Conservation (phyloP, 2,113 vertebrate species). For the Melanerpes aurifrons region DNA sequence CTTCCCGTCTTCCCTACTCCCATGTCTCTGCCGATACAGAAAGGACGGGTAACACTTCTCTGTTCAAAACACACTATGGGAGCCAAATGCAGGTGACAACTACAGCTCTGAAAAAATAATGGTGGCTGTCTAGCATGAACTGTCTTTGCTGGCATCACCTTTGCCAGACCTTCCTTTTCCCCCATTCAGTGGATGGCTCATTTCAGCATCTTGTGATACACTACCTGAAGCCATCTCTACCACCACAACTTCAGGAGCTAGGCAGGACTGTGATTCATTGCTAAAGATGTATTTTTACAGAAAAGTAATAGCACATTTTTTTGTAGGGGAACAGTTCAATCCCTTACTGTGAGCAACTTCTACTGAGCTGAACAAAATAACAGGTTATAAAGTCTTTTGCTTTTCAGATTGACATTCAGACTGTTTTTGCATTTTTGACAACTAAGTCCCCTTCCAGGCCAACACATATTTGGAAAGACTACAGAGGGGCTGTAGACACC, state of each 20-base stretch:
- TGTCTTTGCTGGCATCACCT: not conserved
- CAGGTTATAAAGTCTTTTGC: not conserved
- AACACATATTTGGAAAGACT: not conserved
- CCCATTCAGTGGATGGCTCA: not conserved
- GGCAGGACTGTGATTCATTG: not conserved
- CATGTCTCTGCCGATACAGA: not conserved
- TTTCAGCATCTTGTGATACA: not conserved
- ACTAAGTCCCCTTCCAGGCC: not conserved
- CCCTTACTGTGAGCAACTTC: not conserved
- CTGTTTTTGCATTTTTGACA: constrained; percentile 3
- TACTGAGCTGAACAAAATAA: not conserved
- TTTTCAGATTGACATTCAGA: not conserved
- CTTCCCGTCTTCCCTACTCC: not conserved
- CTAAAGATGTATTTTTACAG: not conserved
- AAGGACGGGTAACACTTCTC: not conserved
- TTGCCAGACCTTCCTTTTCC: not conserved
- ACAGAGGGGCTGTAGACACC: not conserved
- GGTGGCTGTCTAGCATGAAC: not conserved
- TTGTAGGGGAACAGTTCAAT: not conserved
- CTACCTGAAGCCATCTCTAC: not conserved
- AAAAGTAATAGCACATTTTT: not conserved
- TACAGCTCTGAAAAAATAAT: not conserved
- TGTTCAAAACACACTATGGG: not conserved
- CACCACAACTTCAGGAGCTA: not conserved
- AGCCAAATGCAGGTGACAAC: not conserved